phyloP scores from a whole-genome alignment of 2,797 vertebrate genomes.

The Peromyscus attwateri region DNA sequence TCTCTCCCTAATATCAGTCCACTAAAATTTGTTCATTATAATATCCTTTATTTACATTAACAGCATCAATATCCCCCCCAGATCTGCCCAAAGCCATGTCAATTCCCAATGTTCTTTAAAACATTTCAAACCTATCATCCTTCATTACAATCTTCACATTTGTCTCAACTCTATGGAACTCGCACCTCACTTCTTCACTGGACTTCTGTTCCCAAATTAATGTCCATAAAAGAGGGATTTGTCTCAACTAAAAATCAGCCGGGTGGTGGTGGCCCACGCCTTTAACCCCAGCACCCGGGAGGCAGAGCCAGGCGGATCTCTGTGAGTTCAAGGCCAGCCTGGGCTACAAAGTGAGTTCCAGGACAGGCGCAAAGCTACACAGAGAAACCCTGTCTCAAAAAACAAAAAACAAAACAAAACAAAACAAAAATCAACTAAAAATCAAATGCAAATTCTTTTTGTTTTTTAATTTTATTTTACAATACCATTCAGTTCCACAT shows the following conservation, averaged over 20 bases:
- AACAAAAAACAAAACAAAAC: no score
- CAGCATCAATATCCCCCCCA: neutral
- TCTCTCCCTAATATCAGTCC: neutral
- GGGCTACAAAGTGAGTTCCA: no score
- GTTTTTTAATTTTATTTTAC: no score
- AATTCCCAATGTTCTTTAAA: neutral
- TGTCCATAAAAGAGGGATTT: neutral
- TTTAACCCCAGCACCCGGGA: no score
- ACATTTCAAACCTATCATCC: neutral
- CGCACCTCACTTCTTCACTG: neutral
- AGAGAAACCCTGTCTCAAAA: no score
- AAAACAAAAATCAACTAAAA: neutral
- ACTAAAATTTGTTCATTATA: neutral
- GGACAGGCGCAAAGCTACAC: no score
- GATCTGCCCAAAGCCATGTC: neutral
- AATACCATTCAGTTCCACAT: no score
- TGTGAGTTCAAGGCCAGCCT: no score
- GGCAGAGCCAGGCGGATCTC: no score
- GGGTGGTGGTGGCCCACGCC: no score
- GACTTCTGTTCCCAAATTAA: neutral
- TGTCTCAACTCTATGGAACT: neutral
- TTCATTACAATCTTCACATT: slow-evolving; percentile 23
- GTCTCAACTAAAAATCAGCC: slow-evolving; percentile 44
- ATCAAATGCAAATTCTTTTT: neutral
- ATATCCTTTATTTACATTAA: neutral